These are phyloP conservation scores for Drosophila kanapiae DNA, from an alignment of 1,140 invertebrate species.

Conservation along the genomic window DNA sequence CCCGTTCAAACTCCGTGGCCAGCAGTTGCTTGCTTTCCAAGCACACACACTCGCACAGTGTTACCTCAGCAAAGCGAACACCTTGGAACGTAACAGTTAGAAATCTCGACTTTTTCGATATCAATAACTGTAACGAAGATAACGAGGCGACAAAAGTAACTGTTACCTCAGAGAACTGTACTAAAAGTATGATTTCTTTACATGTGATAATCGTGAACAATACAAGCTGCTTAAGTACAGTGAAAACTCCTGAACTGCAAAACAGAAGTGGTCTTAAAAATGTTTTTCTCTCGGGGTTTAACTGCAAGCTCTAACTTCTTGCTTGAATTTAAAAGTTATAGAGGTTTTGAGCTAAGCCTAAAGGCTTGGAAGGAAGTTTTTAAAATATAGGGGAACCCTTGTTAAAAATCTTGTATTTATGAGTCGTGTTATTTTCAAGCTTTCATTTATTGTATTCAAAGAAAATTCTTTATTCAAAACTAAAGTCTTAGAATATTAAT, in stretches of 20 bases:
- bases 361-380: no score
- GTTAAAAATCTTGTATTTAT: no score
- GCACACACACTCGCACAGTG: background rate
- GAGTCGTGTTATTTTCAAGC: no score
- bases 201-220: background rate
- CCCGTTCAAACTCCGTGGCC: constrained; percentile 25
- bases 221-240: background rate
- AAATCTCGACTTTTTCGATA: background rate
- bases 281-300: background rate
- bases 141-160: background rate
- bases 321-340: background rate
- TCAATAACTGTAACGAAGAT: background rate
- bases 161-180: background rate
- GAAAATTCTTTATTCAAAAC: no score
- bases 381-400: no score
- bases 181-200: background rate
- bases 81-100: background rate
- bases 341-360: no score
- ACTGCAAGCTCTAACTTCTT: background rate
- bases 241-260: background rate
- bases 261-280: background rate
- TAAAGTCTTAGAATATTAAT: no score
- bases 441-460: no score
- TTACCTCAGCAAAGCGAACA: background rate
- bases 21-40: constrained; percentile 26